Evolutionary conservation across 1,140 invertebrate genomes (phyloP).

Genomic region (Cotesia chilonis): DNA sequence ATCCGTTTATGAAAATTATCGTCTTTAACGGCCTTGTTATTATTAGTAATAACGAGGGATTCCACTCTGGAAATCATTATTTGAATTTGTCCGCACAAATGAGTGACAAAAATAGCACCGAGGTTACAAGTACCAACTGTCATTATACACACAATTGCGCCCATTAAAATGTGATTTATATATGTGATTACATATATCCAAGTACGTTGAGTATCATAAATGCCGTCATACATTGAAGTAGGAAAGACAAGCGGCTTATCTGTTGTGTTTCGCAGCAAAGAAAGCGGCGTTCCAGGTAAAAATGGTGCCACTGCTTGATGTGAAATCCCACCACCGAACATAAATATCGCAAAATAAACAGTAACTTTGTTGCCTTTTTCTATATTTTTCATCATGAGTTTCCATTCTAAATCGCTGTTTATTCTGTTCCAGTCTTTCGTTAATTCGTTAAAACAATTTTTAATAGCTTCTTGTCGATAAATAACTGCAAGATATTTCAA

Average conservation of each 20-base stretch:
- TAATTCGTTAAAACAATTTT: constrained; percentile 30
- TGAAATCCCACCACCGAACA: constrained; percentile 26
- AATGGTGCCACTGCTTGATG: constrained; percentile 29
- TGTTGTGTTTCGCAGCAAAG: constrained; percentile 23
- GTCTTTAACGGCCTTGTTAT: neutral
- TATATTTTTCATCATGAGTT: constrained; percentile 33
- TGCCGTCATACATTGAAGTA: constrained; percentile 16
- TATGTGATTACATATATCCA: constrained; percentile 34
- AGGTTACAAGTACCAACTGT: constrained; percentile 25
- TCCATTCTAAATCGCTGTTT: neutral
- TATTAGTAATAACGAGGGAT: constrained; percentile 5
- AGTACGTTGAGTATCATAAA: constrained; percentile 25
- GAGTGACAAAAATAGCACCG: constrained; percentile 36
- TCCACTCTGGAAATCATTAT: constrained; percentile 28
- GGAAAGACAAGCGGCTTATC: constrained; percentile 30
- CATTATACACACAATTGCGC: constrained; percentile 22
- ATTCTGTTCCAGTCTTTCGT: constrained; percentile 26
- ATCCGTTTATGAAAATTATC: constrained; percentile 10
- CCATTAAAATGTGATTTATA: constrained; percentile 11
- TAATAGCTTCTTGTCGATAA: constrained; percentile 23
- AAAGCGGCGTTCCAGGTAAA: constrained; percentile 3
- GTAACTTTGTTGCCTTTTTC: constrained; percentile 18
- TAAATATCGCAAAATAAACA: constrained; percentile 28
- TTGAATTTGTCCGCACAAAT: constrained; percentile 37
- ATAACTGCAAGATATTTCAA: constrained; percentile 41